Evolutionary conservation across 2,888 invertebrate species (phyloP).

Genomic region (Kryphioiulus occultus): DNA sequence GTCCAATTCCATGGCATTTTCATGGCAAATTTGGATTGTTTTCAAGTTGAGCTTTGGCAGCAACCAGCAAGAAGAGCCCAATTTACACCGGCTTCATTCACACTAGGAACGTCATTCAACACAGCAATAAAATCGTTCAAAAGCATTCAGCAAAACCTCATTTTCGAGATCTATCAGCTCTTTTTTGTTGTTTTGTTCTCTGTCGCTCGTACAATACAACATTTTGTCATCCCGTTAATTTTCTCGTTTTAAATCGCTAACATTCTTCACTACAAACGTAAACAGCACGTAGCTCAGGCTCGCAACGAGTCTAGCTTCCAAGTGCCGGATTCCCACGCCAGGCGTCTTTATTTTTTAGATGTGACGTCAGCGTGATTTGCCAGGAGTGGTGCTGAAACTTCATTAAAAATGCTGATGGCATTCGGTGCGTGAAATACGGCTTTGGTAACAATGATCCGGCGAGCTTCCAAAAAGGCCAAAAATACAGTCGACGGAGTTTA

Average conservation of each 20-base stretch:
- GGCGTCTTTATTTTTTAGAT: background rate
- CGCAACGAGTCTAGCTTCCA: background rate
- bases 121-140: background rate
- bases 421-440: background rate
- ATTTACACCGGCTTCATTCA: background rate
- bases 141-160: background rate
- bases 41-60: too few relatives aligned
- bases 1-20: background rate
- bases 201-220: background rate
- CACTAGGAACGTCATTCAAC: background rate
- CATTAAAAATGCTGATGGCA: background rate
- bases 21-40: background rate
- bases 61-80: background rate
- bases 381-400: background rate
- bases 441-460: background rate
- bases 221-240: slow-evolving; percentile 4
- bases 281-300: background rate
- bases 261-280: background rate
- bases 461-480: background rate
- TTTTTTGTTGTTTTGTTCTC: background rate
- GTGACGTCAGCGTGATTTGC: background rate
- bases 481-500: background rate
- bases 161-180: background rate
- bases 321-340: background rate
- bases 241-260: background rate